These are phyloP conservation scores for Apis dorsata DNA, from an alignment of 1,140 invertebrate genomes.

Conservation along the genomic window DNA sequence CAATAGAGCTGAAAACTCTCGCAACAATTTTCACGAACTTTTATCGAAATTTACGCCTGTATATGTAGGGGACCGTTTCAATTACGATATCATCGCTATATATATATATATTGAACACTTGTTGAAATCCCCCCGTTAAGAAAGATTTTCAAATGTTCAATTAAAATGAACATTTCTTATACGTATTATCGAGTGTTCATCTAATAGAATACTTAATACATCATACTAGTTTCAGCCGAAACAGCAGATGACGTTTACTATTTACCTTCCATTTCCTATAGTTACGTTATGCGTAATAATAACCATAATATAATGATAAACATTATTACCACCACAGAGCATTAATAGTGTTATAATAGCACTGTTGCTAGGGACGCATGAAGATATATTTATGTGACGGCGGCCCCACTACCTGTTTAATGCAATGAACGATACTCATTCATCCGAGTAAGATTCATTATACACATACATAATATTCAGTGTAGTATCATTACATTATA, in stretches of 20 bases:
- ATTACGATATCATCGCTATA: constrained; percentile 70
- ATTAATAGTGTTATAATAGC: constrained; percentile 72
- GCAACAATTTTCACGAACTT: constrained; percentile 67
- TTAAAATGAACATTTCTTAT: constrained; percentile 69
- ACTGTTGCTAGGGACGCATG: constrained; percentile 68
- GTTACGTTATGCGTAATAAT: constrained; percentile 67
- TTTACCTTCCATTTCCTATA: constrained; percentile 60
- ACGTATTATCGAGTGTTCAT: constrained; percentile 49
- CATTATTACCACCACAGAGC: constrained; percentile 73
- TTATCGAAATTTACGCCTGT: constrained; percentile 58
- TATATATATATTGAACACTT: constrained; percentile 72
- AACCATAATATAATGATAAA: constrained; percentile 71
- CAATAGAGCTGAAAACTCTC: constrained; percentile 68
- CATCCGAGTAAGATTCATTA: constrained; percentile 63
- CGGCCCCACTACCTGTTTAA: constrained; percentile 65
- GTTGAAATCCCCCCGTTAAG: constrained; percentile 69
- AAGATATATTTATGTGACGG: constrained; percentile 61
- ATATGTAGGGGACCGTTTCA: constrained; percentile 67
- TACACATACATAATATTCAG: constrained; percentile 58
- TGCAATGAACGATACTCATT: constrained; percentile 65
- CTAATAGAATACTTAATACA: constrained; percentile 61
- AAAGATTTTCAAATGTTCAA: constrained; percentile 68
- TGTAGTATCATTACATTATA: constrained; percentile 59
- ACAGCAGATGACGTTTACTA: constrained; percentile 54
- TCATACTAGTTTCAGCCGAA: constrained; percentile 62